A percentile compares a stretch with the other conserved stretches of the same genome.
These are phyloP conservation scores for Epistrophe eligans DNA, from an alignment of 2,888 invertebrate genomes.

Conservation along the genomic window DNA sequence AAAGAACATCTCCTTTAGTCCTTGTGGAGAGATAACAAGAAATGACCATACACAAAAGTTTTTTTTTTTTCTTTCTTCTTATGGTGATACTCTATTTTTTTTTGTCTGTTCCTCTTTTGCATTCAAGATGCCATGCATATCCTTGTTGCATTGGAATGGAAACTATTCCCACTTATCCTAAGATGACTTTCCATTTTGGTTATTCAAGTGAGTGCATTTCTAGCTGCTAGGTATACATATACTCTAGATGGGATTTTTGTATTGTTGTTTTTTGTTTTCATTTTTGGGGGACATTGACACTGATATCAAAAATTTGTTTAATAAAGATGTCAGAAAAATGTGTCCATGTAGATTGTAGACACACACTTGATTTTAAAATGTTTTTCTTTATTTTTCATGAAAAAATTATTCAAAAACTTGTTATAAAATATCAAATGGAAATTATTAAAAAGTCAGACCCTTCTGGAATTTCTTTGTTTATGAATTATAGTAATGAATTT, in stretches of 20 bases:
- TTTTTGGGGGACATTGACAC: slow-evolving; percentile 49
- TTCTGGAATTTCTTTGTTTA: neutral
- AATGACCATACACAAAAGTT: slow-evolving; percentile 49
- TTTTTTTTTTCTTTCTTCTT: neutral
- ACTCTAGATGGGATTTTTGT: neutral
- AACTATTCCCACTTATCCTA: slow-evolving; percentile 58
- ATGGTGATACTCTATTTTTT: neutral
- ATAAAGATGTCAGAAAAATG: slow-evolving; percentile 33
- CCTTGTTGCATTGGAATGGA: slow-evolving; percentile 48
- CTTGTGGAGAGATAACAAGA: slow-evolving; percentile 63
- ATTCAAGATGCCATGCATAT: slow-evolving; percentile 46
- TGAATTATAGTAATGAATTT: no score
- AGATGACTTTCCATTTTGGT: slow-evolving; percentile 21
- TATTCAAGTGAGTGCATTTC: slow-evolving; percentile 45
- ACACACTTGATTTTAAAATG: neutral
- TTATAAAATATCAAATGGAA: neutral
- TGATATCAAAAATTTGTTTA: slow-evolving; percentile 34
- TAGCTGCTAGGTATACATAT: no score
- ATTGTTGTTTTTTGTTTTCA: neutral
- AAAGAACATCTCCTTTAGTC: slow-evolving; percentile 12
- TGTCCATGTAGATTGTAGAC: slow-evolving; percentile 21
- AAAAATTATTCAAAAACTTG: no score
- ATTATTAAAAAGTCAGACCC: neutral
- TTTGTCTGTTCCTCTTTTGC: slow-evolving; percentile 1
- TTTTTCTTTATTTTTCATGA: neutral